Evolutionary conservation across 2,888 invertebrate species (phyloP), one percentile per base, ranked within the genome.

Genomic region (Xylota segnis): DNA sequence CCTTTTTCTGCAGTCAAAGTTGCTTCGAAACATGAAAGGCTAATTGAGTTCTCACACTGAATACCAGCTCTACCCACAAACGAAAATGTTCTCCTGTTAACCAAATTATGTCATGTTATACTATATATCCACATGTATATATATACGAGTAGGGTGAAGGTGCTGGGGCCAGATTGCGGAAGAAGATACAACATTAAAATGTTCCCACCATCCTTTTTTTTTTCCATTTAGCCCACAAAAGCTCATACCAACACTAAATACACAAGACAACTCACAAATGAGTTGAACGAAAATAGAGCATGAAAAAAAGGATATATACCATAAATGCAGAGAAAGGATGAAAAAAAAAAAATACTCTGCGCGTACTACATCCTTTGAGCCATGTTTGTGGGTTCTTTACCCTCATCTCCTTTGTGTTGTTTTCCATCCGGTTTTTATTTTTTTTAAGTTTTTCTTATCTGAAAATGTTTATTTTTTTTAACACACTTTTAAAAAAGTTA

Each of bases 31-130:
- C 83, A 86, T 81, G 81, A 86, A 81, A 86, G 70, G 81, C 84
- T 86, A 86, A 86, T 86, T 86, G 81, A 86, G 84, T 86, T 81
- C 84, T 86, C 81, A 56, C 84, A 66, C 54, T 61, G 65, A 72
- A 54, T 56, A 47, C 61, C 32, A 29, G 10, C 14, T 18, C 68
- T 37, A 40, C 32, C 34, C 66, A 23, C 66, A 79, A 66, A 76
- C 66, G 68, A 58, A 83, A 40, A 58, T 65, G 40, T 54, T 68
- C 56, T 50, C 27, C 52, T 66, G 70, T 84, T 86, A 86, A 86
- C 81, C 76, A 81, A 86, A 76, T 81, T 86, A 86, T 81, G 84
- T 86, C 81, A 76, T 81, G 71, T 66, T 66, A 54, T 54, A 16
- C 34, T 54, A 45, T 40, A 12, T 29, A 12, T 32, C n/a, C n/a